Percentiles rank a stretch among this genome's conserved stretches.
These are phyloP conservation scores for Sciurus vulgaris DNA, from an alignment of 2,797 vertebrate genomes.

Conservation along the genomic window DNA sequence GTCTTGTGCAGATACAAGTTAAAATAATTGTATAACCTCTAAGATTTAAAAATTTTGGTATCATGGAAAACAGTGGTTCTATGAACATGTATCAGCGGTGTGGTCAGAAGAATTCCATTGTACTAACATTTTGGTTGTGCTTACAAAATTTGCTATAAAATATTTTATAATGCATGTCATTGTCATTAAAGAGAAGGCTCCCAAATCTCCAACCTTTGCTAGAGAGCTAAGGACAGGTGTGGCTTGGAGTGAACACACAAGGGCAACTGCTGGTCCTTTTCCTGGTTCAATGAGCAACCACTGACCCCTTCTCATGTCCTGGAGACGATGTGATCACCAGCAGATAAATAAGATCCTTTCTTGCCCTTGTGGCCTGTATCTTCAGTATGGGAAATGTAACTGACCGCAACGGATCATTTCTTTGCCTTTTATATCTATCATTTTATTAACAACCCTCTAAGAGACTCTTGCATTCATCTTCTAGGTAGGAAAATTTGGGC, in stretches of 20 bases:
- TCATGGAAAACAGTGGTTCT: slow-evolving; percentile 46
- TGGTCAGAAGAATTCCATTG: not conserved
- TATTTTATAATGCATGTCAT: not conserved
- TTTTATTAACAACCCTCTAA: not conserved
- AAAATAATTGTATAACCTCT: not conserved
- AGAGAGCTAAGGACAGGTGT: not conserved
- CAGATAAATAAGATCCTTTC: not conserved
- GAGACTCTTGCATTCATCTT: not conserved
- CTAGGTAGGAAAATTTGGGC: not conserved
- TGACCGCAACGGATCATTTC: not conserved
- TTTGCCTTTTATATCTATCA: not conserved
- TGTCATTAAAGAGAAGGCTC: not conserved
- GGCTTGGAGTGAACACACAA: not conserved
- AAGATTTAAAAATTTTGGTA: not conserved
- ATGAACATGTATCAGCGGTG: not conserved
- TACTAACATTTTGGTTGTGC: not conserved
- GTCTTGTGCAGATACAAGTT: not conserved
- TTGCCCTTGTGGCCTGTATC: not conserved
- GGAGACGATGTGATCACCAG: not conserved
- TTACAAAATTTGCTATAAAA: not conserved
- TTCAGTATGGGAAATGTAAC: not conserved
- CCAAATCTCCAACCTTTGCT: not conserved
- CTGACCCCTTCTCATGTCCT: not conserved
- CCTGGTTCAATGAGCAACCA: not conserved
- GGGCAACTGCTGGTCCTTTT: not conserved